These are phyloP conservation scores for Tyrannus savana DNA, from an alignment of 2,113 vertebrate species.

Conservation along the genomic window DNA sequence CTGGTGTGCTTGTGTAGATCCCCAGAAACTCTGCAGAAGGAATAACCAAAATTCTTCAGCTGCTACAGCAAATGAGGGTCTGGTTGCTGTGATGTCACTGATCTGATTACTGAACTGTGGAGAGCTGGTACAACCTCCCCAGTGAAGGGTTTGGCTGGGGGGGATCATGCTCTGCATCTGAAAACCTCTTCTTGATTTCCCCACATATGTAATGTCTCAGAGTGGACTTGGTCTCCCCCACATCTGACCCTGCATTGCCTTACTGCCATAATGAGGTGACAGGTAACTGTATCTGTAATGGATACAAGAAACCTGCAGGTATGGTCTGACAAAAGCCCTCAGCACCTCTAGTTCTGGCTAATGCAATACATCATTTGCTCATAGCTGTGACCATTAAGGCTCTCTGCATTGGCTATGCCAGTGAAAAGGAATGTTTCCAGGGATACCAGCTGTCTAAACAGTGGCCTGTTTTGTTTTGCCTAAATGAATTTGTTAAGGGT, in stretches of 20 bases:
- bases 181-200: neutral
- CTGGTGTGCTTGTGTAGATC: rapidly evolving
- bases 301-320: neutral
- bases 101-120: neutral
- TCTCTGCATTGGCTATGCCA: neutral
- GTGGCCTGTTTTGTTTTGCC: neutral
- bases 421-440: neutral
- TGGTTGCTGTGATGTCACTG: neutral
- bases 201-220: neutral
- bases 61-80: neutral
- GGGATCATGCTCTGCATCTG: neutral
- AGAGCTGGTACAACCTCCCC: neutral
- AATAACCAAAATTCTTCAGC: neutral
- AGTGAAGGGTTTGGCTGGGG: neutral
- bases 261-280: neutral
- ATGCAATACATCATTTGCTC: neutral
- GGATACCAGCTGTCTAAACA: neutral
- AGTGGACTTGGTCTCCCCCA: neutral
- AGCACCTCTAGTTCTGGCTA: neutral
- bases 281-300: neutral
- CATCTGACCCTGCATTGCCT: neutral
- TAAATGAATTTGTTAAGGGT: neutral
- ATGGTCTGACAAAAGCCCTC: neutral
- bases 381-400: neutral
- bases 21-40: neutral